phyloP scores from a whole-genome alignment of 2,113 vertebrate genomes.

The Fulmarus glacialis region DNA sequence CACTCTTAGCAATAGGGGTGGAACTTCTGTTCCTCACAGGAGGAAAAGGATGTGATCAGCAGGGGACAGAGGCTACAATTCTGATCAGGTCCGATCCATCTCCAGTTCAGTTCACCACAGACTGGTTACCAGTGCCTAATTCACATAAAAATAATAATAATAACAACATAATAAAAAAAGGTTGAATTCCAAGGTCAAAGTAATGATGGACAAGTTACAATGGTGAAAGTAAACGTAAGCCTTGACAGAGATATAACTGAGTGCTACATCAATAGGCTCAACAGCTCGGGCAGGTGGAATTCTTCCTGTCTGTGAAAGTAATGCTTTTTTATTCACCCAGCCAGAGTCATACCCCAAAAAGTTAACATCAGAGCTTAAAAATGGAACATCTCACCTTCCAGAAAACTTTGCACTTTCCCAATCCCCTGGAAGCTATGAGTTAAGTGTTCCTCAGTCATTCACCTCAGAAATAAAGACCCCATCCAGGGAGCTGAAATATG shows the following conservation, averaged over 20 bases:
- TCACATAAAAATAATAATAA: background rate
- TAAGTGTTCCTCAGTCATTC: background rate
- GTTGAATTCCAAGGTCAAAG: background rate
- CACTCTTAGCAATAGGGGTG: background rate
- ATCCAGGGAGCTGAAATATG: constrained; percentile 10
- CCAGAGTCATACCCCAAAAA: background rate
- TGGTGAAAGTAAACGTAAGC: background rate
- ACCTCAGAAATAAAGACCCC: constrained; percentile 23
- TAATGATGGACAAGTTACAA: background rate
- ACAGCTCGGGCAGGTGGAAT: background rate
- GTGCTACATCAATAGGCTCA: background rate
- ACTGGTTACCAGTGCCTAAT: background rate
- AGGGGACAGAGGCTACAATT: background rate
- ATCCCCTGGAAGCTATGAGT: background rate
- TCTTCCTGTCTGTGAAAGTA: background rate
- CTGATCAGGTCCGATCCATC: background rate
- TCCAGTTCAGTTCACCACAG: background rate
- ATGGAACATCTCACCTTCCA: background rate
- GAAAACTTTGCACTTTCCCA: background rate
- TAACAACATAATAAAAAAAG: background rate
- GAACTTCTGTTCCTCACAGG: background rate
- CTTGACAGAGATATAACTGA: background rate
- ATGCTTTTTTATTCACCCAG: background rate
- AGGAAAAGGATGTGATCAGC: accelerated
- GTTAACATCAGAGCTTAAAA: background rate